These are phyloP conservation scores for Sminthurides aquaticus DNA, from an alignment of 2,888 invertebrate genomes.

Conservation along the genomic window DNA sequence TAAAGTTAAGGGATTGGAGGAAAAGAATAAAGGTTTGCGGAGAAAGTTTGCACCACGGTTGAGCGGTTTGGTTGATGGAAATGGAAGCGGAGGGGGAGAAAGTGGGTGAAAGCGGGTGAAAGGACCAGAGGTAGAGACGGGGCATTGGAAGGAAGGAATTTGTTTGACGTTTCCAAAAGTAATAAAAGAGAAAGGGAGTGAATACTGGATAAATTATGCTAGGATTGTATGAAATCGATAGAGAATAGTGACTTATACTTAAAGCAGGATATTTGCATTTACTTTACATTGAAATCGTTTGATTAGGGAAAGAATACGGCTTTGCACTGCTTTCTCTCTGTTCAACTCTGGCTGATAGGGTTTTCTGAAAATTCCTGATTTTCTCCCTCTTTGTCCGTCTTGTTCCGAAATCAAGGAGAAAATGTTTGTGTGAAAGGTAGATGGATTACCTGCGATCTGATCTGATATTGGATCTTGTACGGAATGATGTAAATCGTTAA, in stretches of 20 bases:
- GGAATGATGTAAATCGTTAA: too few relatives aligned
- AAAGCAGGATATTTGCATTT: not conserved
- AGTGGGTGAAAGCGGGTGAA: not conserved
- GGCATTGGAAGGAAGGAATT: slow-evolving; percentile 2
- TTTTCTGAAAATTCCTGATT: too few relatives aligned
- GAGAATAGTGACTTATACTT: not conserved
- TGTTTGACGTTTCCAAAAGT: slow-evolving; percentile 3
- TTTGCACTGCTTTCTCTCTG: too few relatives aligned
- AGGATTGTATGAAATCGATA: slow-evolving; percentile 4
- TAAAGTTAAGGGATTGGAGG: not conserved
- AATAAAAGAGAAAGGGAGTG: slow-evolving; percentile 3
- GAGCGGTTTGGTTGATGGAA: not conserved
- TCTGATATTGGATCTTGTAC: too few relatives aligned
- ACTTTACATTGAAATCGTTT: not conserved
- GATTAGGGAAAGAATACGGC: not conserved
- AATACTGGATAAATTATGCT: slow-evolving; percentile 5
- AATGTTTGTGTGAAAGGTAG: too few relatives aligned
- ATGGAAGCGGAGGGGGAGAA: not conserved
- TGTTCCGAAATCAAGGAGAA: too few relatives aligned
- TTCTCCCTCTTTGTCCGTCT: too few relatives aligned
- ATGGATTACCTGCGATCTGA: too few relatives aligned
- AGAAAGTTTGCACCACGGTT: not conserved
- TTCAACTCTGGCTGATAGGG: too few relatives aligned
- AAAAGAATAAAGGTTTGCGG: not conserved
- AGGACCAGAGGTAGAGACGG: not conserved